Base-by-base conservation (phyloP, 2,888 invertebrate genomes). In the Oeneis ivallda region DNA sequence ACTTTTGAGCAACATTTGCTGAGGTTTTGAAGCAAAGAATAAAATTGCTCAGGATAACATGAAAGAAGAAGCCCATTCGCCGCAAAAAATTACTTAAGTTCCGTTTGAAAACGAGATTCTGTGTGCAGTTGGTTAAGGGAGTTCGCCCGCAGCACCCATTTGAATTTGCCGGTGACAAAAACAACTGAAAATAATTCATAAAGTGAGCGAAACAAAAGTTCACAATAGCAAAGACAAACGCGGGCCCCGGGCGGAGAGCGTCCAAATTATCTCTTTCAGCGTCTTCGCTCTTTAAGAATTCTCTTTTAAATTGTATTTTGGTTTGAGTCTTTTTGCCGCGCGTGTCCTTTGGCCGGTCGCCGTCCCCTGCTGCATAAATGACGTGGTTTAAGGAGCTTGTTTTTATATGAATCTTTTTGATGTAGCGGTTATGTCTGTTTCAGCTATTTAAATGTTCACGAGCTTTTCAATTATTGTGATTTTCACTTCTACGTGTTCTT, bases 151-250 rank as follows among this genome's bases (percentile, higher is more conserved):
- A 79, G 82, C 80, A 78, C 74, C 76, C 76, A 81, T 84, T 84
- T 81, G 77, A 87, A 85, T 85, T 84, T 78, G 76, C 79, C 82
- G 79, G 81, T 84, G 84, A 82, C 84, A 85, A 88, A 90, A 89
- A 87, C 85, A 89, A 84, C 79, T 86, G 85, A 84, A 87, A 84
- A 87, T 89, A 88, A 89, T 90, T 90, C 88, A 89, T 88, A 86
- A 89, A 89, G 81, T 86, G 82, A 83, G 81, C 78, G 81, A 85
- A 86, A 86, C 85, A 87, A 89, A 89, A 91, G 88, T 90, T 87
- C 84, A 84, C 85, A 89, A 89, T 87, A 84, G 86, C 86, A 88
- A 91, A 90, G 88, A 89, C 89, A 90, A 91, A 89, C 88, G 83
- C 78, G 76, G 74, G 82, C 86, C 84, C 78, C 75, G 76, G 84